Conservation (phyloP, 2,113 vertebrate genomes). For the Steatornis caripensis region DNA sequence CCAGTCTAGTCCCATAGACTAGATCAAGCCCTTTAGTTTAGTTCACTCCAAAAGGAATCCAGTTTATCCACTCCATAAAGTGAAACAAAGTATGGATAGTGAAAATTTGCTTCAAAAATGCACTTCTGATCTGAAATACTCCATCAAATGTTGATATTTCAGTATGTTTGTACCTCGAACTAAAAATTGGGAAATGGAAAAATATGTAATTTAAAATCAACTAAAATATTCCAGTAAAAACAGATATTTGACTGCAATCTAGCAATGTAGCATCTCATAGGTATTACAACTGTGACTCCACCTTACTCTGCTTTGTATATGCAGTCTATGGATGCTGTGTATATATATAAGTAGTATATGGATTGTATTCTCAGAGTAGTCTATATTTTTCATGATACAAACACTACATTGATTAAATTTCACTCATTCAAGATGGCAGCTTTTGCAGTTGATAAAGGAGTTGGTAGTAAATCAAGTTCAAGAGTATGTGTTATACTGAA, state of each 20-base stretch:
- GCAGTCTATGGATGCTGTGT: not conserved
- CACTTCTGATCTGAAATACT: not conserved
- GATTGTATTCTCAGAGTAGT: not conserved
- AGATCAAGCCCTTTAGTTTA: not conserved
- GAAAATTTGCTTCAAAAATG: not conserved
- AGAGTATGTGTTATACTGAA: not conserved
- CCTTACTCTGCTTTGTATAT: not conserved
- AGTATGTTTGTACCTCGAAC: not conserved
- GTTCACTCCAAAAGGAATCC: not conserved
- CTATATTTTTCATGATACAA: not conserved
- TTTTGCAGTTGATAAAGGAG: not conserved
- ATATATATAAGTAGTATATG: not conserved
- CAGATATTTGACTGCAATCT: not conserved
- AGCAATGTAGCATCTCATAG: not conserved
- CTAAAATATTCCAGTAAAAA: not conserved
- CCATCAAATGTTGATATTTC: not conserved
- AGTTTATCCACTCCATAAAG: not conserved
- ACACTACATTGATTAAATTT: not conserved
- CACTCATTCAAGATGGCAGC: not conserved
- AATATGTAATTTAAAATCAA: not conserved
- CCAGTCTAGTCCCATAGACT: not conserved
- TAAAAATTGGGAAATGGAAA: not conserved
- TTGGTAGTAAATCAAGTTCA: not conserved
- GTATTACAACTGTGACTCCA: not conserved
- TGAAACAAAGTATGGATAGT: not conserved